Evolutionary conservation across 23 tunicate species (phyloP).

Genomic region (Aplidium turbinatum): DNA sequence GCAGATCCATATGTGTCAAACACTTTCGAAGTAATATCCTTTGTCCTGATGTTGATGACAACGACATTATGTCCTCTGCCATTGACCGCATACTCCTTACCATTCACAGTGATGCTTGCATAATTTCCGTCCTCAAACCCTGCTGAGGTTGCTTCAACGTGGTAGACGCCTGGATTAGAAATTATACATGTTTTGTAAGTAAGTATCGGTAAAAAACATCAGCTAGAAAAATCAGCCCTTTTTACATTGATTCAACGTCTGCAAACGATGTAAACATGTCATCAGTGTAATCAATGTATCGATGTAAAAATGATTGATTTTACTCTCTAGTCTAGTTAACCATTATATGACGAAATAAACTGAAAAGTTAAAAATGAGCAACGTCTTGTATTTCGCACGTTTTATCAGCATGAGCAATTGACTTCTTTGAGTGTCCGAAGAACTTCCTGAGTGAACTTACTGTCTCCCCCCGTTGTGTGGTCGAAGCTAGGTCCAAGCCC

Average conservation of each 20-base stretch:
- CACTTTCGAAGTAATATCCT: constrained; percentile 23
- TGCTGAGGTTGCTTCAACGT: constrained; percentile 62
- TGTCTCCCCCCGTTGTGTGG: constrained; percentile 64
- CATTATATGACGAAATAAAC: too few species aligned
- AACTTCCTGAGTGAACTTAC: constrained; percentile 45
- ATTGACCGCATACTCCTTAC: constrained; percentile 38
- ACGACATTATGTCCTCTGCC: constrained; percentile 79
- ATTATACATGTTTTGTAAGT: not conserved
- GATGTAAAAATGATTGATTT: too few species aligned
- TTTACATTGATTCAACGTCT: too few species aligned
- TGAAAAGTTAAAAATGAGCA: too few species aligned
- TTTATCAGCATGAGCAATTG: too few species aligned
- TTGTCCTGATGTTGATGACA: constrained; percentile 50
- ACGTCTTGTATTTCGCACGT: too few species aligned
- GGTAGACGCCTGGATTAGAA: constrained; percentile 42
- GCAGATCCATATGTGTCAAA: constrained; percentile 63
- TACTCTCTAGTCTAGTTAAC: too few species aligned
- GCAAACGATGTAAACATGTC: too few species aligned
- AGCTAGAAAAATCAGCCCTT: too few species aligned
- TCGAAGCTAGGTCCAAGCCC: constrained; percentile 69
- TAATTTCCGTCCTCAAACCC: constrained; percentile 84
- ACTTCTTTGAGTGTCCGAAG: too few species aligned
- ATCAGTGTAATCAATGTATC: too few species aligned
- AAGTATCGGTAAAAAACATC: too few species aligned
- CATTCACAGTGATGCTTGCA: constrained; percentile 67